Conservation (phyloP, 2,797 vertebrate genomes). For the Neopelma chrysocephalum region DNA sequence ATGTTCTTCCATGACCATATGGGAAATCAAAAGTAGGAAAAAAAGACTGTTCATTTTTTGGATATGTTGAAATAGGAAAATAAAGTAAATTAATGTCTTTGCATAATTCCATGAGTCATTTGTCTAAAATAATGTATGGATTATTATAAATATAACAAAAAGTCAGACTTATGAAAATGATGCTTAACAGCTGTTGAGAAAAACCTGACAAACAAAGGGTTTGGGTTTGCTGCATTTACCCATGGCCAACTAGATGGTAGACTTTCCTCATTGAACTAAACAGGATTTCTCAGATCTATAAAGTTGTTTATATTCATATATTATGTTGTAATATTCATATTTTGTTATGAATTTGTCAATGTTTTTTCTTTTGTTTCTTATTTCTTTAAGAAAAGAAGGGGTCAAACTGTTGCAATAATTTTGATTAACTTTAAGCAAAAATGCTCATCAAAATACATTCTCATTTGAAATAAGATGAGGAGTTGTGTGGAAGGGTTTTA, state of each 20-base stretch:
- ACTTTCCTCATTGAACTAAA: not conserved
- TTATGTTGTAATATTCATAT: not conserved
- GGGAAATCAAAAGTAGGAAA: not conserved
- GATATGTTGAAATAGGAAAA: not conserved
- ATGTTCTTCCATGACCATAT: not conserved
- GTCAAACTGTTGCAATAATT: not conserved
- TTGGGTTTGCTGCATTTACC: not conserved
- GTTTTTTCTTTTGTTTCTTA: not conserved
- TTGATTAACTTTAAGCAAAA: slow-evolving; percentile 1
- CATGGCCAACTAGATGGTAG: not conserved
- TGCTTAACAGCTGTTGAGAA: slow-evolving; percentile 20
- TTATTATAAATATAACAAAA: slow-evolving; percentile 32
- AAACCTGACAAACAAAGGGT: not conserved
- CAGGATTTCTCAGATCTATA: not conserved
- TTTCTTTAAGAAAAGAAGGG: not conserved
- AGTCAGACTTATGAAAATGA: not conserved
- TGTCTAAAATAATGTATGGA: slow-evolving; percentile 7
- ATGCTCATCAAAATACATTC: not conserved
- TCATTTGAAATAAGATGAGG: not conserved
- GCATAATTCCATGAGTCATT: not conserved
- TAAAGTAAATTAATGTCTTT: slow-evolving; percentile 6
- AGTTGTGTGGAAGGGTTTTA: not conserved
- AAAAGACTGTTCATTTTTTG: rapidly evolving
- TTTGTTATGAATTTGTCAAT: not conserved
- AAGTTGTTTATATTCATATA: not conserved